Conservation (phyloP, 1,140 invertebrate genomes). For the Leptoteleia sp. region DNA sequence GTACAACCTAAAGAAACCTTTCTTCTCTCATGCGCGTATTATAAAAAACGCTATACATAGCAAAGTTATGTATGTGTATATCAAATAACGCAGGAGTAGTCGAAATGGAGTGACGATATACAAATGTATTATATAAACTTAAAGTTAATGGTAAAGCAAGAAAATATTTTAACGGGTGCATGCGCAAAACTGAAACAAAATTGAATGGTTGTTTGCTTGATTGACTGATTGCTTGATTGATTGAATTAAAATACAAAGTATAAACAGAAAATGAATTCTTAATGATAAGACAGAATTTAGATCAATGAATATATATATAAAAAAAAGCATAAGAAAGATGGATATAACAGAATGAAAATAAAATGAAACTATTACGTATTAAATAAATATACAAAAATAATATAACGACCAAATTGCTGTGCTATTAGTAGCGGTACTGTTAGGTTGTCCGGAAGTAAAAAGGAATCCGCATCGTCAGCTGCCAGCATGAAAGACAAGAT, state of each 20-base stretch:
- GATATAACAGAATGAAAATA: conserved; percentile 69
- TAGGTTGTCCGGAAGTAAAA: conserved; percentile 81
- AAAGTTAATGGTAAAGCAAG: conserved; percentile 42
- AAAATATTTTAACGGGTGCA: conserved; percentile 44
- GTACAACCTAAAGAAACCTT: conserved; percentile 34
- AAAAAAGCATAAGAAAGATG: conserved; percentile 66
- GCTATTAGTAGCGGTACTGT: conserved; percentile 79
- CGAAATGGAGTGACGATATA: conserved; percentile 62
- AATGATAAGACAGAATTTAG: conserved; percentile 69
- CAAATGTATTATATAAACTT: conserved; percentile 33
- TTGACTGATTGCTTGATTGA: conserved; percentile 59
- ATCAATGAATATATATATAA: conserved; percentile 63
- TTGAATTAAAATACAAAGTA: conserved; percentile 34
- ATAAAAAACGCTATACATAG: conserved; percentile 37
- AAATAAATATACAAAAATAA: conserved; percentile 65
- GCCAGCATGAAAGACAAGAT: conserved; percentile 80
- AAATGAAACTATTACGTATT: conserved; percentile 73
- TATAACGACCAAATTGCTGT: conserved; percentile 76
- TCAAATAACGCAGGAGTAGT: conserved; percentile 57
- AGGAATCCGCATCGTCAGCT: conserved; percentile 76
- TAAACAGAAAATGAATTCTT: conserved; percentile 58
- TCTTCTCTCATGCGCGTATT: conserved; percentile 60
- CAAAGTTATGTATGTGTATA: conserved; percentile 54
- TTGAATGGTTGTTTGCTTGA: conserved; percentile 51
- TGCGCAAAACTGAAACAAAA: conserved; percentile 62